phyloP scores from a whole-genome alignment of 2,888 invertebrate genomes.

The Dyspetes luteomarginatus region DNA sequence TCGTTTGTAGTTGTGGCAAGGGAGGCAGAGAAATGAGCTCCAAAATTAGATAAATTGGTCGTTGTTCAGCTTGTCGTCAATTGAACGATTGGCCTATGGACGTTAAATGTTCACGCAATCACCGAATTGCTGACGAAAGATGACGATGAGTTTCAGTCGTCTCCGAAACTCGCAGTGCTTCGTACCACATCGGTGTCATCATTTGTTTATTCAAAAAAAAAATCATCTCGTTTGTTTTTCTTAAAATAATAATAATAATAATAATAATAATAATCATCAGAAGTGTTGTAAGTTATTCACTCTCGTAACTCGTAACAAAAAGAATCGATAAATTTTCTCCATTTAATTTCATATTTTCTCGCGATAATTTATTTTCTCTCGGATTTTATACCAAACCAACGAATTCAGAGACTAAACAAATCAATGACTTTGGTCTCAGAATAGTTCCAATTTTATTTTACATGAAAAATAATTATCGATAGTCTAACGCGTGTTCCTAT shows the following conservation, averaged over 20 bases:
- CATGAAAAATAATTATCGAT: not conserved
- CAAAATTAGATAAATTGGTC: constrained; percentile 39
- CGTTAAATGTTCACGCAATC: not conserved
- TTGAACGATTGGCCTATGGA: constrained; percentile 18
- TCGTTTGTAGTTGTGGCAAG: not conserved
- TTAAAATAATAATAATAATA: too few relatives aligned
- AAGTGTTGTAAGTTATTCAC: too few relatives aligned
- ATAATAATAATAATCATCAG: too few relatives aligned
- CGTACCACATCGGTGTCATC: not conserved
- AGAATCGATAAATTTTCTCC: too few relatives aligned
- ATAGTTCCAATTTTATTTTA: not conserved
- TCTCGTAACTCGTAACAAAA: too few relatives aligned
- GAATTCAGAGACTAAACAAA: too few relatives aligned
- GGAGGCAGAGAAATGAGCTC: not conserved
- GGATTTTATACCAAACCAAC: too few relatives aligned
- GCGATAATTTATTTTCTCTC: too few relatives aligned
- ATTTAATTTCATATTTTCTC: too few relatives aligned
- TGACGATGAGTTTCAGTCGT: constrained; percentile 12
- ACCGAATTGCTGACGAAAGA: not conserved
- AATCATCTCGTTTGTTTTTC: not conserved
- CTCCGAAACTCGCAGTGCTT: not conserved
- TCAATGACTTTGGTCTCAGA: not conserved
- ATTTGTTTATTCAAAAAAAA: not conserved
- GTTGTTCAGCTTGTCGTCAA: constrained; percentile 19
- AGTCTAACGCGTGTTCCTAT: not conserved